A percentile compares a stretch with the other conserved stretches of the same genome.
These are phyloP conservation scores for Drosophila algonquin DNA, from an alignment of 2,888 invertebrate species.

Conservation along the genomic window DNA sequence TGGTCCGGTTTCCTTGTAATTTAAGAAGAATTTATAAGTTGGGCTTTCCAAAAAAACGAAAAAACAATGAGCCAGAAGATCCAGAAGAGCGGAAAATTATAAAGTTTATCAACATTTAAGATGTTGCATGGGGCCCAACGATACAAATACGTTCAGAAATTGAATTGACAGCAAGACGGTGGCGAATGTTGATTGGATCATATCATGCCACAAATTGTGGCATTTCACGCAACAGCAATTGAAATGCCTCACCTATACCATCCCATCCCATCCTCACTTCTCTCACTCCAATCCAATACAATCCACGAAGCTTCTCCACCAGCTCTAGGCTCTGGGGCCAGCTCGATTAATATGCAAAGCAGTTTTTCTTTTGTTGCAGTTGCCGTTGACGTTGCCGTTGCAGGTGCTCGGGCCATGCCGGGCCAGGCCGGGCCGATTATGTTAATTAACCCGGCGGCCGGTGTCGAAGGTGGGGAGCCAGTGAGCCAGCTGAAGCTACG, in stretches of 20 bases:
- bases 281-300: not conserved
- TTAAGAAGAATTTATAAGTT: constrained; percentile 41
- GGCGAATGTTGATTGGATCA: constrained; percentile 52
- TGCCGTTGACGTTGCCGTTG: constrained; percentile 60
- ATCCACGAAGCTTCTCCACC: not conserved
- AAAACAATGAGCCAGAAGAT: not conserved
- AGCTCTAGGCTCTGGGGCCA: constrained; percentile 22
- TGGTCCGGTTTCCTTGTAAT: constrained; percentile 4
- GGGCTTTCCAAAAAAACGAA: constrained; percentile 17
- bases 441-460: constrained; percentile 41
- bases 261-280: not conserved
- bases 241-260: constrained; percentile 28
- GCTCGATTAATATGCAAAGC: constrained; percentile 70
- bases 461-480: not conserved
- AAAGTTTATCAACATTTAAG: constrained; percentile 43
- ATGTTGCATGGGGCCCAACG: constrained; percentile 46
- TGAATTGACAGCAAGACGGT: constrained; percentile 55
- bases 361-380: constrained; percentile 50
- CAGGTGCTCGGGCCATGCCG: constrained; percentile 3
- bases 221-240: constrained; percentile 75
- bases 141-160: constrained; percentile 35
- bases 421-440: constrained; percentile 37
- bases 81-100: constrained; percentile 24
- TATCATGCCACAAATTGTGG: constrained; percentile 68
- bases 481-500: not conserved